Evolutionary conservation across 2,888 invertebrate genomes (phyloP).

Genomic region (Drosophila leonis): DNA sequence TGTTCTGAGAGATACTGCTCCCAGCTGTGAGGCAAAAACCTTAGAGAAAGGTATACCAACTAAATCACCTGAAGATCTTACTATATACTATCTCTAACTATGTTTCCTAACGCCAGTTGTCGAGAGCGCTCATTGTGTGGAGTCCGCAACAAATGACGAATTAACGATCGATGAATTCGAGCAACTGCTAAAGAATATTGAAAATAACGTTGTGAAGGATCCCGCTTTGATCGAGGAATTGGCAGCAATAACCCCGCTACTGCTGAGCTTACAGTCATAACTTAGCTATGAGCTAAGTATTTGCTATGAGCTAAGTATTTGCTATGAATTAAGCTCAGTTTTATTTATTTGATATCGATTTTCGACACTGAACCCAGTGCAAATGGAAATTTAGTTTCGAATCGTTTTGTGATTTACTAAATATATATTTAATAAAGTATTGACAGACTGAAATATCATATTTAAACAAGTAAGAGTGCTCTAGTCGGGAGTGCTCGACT

Average conservation of each 20-base stretch:
- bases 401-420: no score
- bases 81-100: no score
- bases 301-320: background rate
- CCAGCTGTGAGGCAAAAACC: no score
- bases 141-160: background rate
- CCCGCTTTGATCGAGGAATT: constrained; percentile 23
- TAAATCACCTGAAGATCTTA: background rate
- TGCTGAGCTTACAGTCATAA: constrained; percentile 19
- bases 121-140: background rate
- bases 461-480: no score
- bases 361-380: background rate
- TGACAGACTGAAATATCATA: background rate
- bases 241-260: constrained; percentile 18
- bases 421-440: background rate
- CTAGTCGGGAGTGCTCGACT: no score
- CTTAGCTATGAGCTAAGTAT: no score
- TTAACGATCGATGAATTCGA: constrained; percentile 17
- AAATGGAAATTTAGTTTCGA: background rate
- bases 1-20: fast-evolving
- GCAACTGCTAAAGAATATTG: constrained; percentile 26
- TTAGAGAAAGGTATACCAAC: background rate
- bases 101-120: background rate
- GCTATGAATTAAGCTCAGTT: background rate
- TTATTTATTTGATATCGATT: background rate
- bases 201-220: constrained; percentile 25